Base-by-base conservation (phyloP, 2,888 invertebrate genomes). In the Drosophila tripunctata region DNA sequence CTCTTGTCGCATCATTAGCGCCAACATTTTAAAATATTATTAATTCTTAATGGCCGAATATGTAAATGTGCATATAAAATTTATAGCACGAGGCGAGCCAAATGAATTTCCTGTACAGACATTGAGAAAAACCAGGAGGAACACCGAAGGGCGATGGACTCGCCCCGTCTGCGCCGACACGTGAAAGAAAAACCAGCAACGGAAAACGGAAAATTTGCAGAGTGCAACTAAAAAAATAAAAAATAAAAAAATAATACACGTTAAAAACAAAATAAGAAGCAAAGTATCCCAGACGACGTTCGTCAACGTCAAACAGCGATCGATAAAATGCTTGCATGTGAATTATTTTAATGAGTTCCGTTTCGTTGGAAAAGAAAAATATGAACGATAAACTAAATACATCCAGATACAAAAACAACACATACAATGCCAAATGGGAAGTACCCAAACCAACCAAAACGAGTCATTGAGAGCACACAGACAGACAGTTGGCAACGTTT, bases 331-430 rank as follows among this genome's bases (percentile, higher is more conserved):
- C 87, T 83, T 83, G 82, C 82, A 83, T 83, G 82, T 87, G 82
- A 83, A 83, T 83, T 83, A 83, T 87, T 83, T 83, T 83, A 83
- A 83, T 83, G 82, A 83, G 82, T 87, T 83, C 87, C 82, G 87
- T 87, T 83, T 83, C 78, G 85, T 22, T 81, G 82, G 82, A 85
- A 82, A 68, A 73, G 84, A 69, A 75, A 86, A 87, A 84, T 84
- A 87, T 83, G 87, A 83, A 60, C 80, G 80, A 81, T 81, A 75
- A 81, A 81, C 80, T 81, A 86, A 81, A 81, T 81, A 74, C 80
- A 81, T 67, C 66, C 77, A 70, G 65, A 68, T 74, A 71, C 51
- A 71, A 43, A 35, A 15, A 44, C 21, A 27, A 27, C 8, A 27
- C 47, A 33, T 43, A 78, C 63, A 78, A 78, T 69, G 44, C 47